These are phyloP conservation scores for Adineta ricciae DNA, from an alignment of 2,888 invertebrate genomes.

Conservation along the genomic window DNA sequence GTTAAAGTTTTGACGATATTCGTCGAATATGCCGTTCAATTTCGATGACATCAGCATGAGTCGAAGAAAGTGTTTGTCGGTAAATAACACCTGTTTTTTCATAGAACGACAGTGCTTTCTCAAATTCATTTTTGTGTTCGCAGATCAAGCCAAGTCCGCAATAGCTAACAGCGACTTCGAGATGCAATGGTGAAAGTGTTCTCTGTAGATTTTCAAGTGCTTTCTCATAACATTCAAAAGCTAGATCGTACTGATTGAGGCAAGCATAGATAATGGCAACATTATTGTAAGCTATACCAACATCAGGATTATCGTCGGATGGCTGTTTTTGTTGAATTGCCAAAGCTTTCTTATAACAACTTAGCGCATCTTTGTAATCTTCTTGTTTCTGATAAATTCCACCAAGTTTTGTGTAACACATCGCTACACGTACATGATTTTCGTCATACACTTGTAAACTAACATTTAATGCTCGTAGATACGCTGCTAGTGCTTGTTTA, in stretches of 20 bases:
- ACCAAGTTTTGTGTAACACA: background rate
- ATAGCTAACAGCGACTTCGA: background rate
- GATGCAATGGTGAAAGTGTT: background rate
- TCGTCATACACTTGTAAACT: background rate
- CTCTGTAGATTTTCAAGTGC: background rate
- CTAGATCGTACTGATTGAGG: background rate
- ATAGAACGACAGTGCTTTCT: background rate
- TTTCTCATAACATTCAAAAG: background rate
- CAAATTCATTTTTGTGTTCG: background rate
- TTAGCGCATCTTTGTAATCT: background rate
- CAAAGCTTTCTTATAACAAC: background rate
- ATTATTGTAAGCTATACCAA: background rate
- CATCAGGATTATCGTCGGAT: background rate
- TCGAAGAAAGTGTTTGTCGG: background rate
- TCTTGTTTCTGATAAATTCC: background rate
- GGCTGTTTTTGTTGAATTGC: background rate
- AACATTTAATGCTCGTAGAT: background rate
- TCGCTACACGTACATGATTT: background rate
- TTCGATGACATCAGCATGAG: background rate
- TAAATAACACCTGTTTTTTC: background rate
- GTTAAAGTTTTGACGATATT: background rate
- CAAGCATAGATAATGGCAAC: background rate
- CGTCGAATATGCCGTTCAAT: background rate
- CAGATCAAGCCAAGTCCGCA: background rate
- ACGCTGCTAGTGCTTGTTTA: background rate